These are phyloP conservation scores for Orchestes rusci DNA, from an alignment of 2,888 invertebrate genomes.

Conservation along the genomic window DNA sequence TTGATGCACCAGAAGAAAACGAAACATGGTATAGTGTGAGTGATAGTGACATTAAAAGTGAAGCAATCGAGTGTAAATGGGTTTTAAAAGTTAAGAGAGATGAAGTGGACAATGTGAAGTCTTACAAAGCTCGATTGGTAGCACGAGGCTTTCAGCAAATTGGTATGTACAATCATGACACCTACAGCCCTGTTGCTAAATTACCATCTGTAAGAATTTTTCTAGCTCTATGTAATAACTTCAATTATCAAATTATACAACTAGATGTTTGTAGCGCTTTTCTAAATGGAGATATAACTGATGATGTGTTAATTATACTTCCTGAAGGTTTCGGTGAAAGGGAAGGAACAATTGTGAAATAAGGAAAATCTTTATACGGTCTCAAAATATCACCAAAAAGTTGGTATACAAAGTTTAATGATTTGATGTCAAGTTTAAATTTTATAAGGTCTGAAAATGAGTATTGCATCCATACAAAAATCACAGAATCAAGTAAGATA, in stretches of 20 bases:
- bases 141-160: constrained; percentile 16
- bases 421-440: neutral
- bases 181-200: no score
- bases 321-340: constrained; percentile 8
- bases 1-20: constrained; percentile 3
- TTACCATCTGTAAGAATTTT: no score
- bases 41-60: no score
- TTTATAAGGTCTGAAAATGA: constrained; percentile 13
- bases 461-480: constrained; percentile 23
- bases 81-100: no score
- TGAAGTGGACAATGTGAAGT: no score
- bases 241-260: constrained; percentile 4
- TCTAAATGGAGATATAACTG: constrained; percentile 19
- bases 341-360: constrained; percentile 2
- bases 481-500: no score
- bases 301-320: constrained; percentile 23
- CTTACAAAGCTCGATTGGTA: no score
- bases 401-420: constrained; percentile 11
- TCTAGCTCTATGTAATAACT: neutral
- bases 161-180: constrained; percentile 16
- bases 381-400: constrained; percentile 17
- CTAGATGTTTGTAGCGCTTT: constrained; percentile 25
- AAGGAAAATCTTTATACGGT: constrained; percentile 17
- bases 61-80: no score
- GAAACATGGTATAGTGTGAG: no score